Conservation (phyloP, 2,797 vertebrate genomes). For the Loris lydekkerianus region DNA sequence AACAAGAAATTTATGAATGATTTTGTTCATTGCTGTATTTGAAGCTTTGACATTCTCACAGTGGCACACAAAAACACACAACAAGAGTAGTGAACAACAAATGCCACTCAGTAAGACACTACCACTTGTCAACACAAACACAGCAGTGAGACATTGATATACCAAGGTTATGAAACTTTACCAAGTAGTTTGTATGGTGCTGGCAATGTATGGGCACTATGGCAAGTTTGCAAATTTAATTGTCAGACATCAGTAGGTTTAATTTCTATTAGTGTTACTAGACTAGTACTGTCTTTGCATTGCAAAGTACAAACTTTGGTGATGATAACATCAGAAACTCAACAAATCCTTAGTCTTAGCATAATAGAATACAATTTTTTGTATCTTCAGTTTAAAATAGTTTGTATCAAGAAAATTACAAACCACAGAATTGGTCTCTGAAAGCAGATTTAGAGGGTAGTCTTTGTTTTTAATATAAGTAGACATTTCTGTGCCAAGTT, state of each 20-base stretch:
- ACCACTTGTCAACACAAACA: no score
- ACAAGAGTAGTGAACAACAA: no score
- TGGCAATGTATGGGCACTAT: no score
- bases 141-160: no score
- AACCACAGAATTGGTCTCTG: not conserved
- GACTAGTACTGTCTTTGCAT: not conserved
- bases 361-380: not conserved
- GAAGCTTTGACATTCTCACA: no score
- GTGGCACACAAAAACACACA: no score
- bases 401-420: not conserved
- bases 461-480: not conserved
- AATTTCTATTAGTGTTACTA: constrained; percentile 16
- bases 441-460: not conserved
- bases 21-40: no score
- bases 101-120: no score
- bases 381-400: constrained; percentile 26
- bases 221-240: no score
- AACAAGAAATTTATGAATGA: no score
- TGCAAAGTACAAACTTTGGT: not conserved
- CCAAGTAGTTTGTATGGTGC: no score
- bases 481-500: not conserved
- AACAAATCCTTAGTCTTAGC: not conserved
- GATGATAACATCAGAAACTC: not conserved
- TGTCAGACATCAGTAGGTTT: not conserved
- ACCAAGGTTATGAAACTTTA: no score